Evolutionary conservation across 2,113 vertebrate genomes (phyloP), one percentile per base, ranked within the genome.

Genomic region (Callithrix jacchus): DNA sequence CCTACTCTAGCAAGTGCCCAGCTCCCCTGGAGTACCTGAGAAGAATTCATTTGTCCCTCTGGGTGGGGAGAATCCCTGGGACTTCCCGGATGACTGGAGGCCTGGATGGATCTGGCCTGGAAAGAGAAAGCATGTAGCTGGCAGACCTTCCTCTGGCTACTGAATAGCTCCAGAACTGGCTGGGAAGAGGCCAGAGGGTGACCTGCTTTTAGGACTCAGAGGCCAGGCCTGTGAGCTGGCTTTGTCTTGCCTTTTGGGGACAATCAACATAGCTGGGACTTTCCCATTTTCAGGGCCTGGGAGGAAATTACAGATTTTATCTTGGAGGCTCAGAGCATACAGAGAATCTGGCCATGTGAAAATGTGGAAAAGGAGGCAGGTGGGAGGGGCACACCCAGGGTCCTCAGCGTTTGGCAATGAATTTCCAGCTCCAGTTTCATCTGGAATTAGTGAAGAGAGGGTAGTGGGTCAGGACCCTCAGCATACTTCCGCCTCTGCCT

Each of bases 221-320:
- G 74, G 23, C 49, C 8, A 66, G 35, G 54, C 25, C 56, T 52
- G 1, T 58, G 9, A 12, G 42, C 14, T 20, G 27, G 4, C 16
- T 12, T 86, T n/a, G 42, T 64, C 32, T 18, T 91, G 73, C 56
- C 56, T 85, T 47, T 47, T 20, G 77, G 58, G 47, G 79, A 83
- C 61, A 45, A 6, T 80, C 45, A 61, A 2, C 27, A 30, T 12
- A 70, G 35, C 47, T 40, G 37, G 94, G 95, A 92, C 20, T 89
- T 94, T 70, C 74, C 93, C 79, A 73, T 11, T 87, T 71, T 95
- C 64, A 32, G n/a, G 13, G 7, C 54, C 18, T 73, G 5, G 70
- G 32, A 95, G 80, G 74, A 37, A 96, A 93, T 80, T 58, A 45
- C 70, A 94, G n/a, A 21, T 32, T 90, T 83, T 54, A 30, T 79